Conservation (phyloP, 2,797 vertebrate genomes). For the Hypotaenidia okinawae region DNA sequence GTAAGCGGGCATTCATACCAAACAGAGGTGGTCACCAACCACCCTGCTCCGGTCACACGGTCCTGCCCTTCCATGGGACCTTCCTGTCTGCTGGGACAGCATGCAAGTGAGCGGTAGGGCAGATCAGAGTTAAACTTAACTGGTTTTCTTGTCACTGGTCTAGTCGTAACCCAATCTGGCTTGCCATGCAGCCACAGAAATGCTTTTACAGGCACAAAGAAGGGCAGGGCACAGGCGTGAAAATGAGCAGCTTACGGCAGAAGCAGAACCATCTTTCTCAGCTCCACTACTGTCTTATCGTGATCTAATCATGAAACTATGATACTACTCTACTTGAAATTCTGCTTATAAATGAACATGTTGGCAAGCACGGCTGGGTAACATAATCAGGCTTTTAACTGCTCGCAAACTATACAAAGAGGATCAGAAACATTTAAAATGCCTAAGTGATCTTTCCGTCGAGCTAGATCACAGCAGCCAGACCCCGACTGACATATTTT, state of each 20-base stretch:
- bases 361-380: neutral
- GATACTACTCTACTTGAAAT: neutral
- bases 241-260: neutral
- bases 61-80: neutral
- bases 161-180: neutral
- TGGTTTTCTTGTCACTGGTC: neutral
- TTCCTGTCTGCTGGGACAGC: neutral
- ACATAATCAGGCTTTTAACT: neutral
- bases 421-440: neutral
- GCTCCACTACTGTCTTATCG: accelerated
- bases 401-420: neutral
- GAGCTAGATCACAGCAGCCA: neutral
- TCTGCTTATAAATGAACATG: neutral
- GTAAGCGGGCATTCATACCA: neutral
- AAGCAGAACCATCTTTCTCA: neutral
- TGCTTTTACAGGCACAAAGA: neutral
- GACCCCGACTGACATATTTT: neutral
- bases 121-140: neutral
- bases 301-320: conserved; percentile 10
- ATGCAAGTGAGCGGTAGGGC: accelerated
- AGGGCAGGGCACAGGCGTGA: neutral
- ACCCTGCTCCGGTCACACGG: accelerated
- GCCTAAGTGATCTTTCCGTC: neutral
- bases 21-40: neutral
- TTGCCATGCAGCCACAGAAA: neutral